A percentile compares a stretch with the other conserved stretches of the same genome.
phyloP scores from a whole-genome alignment of 2,113 vertebrate species.

The Drymodes brunneopygia region DNA sequence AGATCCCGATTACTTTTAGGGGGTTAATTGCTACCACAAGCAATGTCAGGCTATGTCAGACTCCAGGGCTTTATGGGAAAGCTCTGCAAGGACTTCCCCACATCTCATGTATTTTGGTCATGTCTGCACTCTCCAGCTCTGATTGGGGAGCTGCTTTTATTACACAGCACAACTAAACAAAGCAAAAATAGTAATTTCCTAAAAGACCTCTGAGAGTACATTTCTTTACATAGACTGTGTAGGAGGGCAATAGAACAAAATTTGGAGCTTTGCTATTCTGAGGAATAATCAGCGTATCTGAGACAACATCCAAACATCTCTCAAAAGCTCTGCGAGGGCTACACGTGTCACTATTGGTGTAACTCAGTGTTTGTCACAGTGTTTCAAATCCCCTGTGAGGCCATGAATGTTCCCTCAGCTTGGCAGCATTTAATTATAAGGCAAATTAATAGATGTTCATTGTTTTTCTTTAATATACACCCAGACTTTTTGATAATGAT shows the following conservation, averaged over 20 bases:
- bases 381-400: neutral
- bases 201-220: neutral
- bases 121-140: neutral
- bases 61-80: neutral
- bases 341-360: neutral
- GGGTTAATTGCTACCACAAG: neutral
- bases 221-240: neutral
- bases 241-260: neutral
- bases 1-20: neutral
- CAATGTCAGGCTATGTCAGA: neutral
- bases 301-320: neutral
- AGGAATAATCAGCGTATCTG: neutral
- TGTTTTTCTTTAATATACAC: neutral
- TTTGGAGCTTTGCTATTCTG: neutral
- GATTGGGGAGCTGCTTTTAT: neutral
- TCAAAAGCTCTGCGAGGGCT: neutral
- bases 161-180: neutral
- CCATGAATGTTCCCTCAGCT: neutral
- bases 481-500: neutral
- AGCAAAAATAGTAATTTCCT: constrained; percentile 1
- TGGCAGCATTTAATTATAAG: neutral
- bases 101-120: neutral
- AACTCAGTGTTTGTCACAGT: neutral
- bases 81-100: neutral
- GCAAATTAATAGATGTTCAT: neutral